Base-by-base conservation (phyloP, 2,888 invertebrate species). In the Ctenicera cuprea region DNA sequence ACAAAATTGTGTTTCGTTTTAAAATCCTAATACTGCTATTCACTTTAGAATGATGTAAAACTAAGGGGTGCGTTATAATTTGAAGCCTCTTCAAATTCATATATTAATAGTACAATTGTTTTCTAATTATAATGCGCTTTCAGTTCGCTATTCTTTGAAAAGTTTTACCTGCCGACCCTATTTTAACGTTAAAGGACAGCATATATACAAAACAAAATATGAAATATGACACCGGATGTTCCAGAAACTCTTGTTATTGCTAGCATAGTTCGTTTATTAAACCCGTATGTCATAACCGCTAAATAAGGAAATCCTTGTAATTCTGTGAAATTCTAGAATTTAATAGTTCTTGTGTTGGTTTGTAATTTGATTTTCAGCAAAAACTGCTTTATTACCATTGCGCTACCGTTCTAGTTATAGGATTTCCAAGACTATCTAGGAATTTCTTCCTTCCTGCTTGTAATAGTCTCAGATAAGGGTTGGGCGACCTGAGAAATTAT, bases 201-300 rank as follows among this genome's bases (percentile, higher is more conserved):
- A 38, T 18, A 45, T 68, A 61, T 62, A 37, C 52, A 20, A 62
- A 50, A 62, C 61, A 61, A 69, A 69, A 69, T 69, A 69, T 69
- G 69, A 62, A 69, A 69, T 69, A 37, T 16, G 48, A 69, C 62
- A 69, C 69, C 69, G 69, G 69, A 69, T 62, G 69, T 62, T 69
- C 22, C 48, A 59, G 63, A 69, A 62, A 48, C 69, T 37, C 20
- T 69, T 67, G 67, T 67, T 66, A 26, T 26, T 38, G 41, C 59
- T 38, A 18, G 20, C 59, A 59, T 54, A 67, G 50, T 65, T 52
- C 50, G 52, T 38, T 52, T 65, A 52, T 65, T 65, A 57, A 67
- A 67, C 43, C 20, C 67, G 20, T 20, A 45, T 33, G 45, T 59
- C 59, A 59, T 59, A 59, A 59, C 16, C 59, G 41, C 20, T 59